Conservation (phyloP, 2,888 invertebrate species). For the Pammene fasciana region DNA sequence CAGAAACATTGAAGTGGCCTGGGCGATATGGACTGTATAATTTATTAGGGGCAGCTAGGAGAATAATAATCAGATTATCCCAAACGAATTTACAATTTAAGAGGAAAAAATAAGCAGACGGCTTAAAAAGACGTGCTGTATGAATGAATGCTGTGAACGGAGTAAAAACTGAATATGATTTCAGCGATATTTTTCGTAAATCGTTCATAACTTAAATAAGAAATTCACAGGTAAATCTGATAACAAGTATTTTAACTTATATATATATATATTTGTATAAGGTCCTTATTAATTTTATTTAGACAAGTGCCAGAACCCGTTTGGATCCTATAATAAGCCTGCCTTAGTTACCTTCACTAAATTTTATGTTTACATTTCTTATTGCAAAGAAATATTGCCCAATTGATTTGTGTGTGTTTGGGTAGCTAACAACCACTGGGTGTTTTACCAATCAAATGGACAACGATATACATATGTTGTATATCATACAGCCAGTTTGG, state of each 20-base stretch:
- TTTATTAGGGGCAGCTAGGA: slow-evolving; percentile 19
- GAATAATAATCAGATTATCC: slow-evolving; percentile 26
- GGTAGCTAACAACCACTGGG: no score
- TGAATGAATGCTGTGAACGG: neutral
- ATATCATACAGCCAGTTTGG: neutral
- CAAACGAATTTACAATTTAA: neutral
- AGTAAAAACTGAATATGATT: neutral
- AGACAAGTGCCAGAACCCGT: neutral
- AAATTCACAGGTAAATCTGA: no score
- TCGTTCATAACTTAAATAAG: no score
- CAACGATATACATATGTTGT: neutral
- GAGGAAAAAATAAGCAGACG: neutral
- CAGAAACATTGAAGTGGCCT: slow-evolving; percentile 7
- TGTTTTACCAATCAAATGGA: no score
- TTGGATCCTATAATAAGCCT: neutral
- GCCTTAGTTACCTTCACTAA: neutral
- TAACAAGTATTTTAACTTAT: no score
- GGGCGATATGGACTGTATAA: slow-evolving; percentile 39
- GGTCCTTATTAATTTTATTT: no score
- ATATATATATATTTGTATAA: no score
- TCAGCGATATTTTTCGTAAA: no score
- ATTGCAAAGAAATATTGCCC: no score
- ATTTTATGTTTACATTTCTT: no score
- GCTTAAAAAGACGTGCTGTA: neutral
- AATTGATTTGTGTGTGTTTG: no score